phyloP scores from a whole-genome alignment of 2,888 invertebrate species.

The Tromatobia lineatoria region DNA sequence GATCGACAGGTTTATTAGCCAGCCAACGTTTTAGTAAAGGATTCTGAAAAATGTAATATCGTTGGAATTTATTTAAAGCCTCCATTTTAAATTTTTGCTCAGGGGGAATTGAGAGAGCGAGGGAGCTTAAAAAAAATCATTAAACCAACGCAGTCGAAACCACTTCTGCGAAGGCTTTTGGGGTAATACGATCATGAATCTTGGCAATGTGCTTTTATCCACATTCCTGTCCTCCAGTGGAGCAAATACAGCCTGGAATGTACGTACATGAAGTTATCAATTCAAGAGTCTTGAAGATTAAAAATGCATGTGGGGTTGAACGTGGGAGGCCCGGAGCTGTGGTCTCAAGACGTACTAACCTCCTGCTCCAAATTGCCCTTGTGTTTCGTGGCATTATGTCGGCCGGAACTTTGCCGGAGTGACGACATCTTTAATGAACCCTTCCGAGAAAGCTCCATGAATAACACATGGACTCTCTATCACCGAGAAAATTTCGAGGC shows the following conservation, averaged over 20 bases:
- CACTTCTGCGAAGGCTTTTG: background rate
- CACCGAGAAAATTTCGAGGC: background rate
- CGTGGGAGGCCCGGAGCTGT: slow-evolving; percentile 31
- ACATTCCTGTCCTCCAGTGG: background rate
- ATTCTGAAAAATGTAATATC: background rate
- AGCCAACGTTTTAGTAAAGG: background rate
- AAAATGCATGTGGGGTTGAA: slow-evolving; percentile 61
- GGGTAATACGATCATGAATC: slow-evolving; percentile 18
- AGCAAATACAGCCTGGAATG: slow-evolving; percentile 8
- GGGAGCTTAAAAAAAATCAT: background rate
- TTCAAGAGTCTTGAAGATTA: slow-evolving; percentile 65
- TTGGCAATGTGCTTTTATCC: slow-evolving; percentile 25
- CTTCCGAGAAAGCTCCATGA: background rate
- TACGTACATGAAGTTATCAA: slow-evolving; percentile 62
- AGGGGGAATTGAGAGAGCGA: background rate
- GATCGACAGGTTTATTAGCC: background rate
- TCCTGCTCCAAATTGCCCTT: background rate
- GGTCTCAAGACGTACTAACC: slow-evolving; percentile 45
- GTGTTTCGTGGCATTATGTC: slow-evolving; percentile 1
- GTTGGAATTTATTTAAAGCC: background rate
- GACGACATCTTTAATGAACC: slow-evolving; percentile 31
- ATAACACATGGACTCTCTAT: slow-evolving; percentile 7
- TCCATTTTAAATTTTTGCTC: background rate
- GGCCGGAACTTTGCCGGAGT: background rate
- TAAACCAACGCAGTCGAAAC: slow-evolving; percentile 6